Percentiles rank a stretch among this genome's conserved stretches.
Conservation (phyloP, 2,797 vertebrate species). For the Neomorphus geoffroyi region DNA sequence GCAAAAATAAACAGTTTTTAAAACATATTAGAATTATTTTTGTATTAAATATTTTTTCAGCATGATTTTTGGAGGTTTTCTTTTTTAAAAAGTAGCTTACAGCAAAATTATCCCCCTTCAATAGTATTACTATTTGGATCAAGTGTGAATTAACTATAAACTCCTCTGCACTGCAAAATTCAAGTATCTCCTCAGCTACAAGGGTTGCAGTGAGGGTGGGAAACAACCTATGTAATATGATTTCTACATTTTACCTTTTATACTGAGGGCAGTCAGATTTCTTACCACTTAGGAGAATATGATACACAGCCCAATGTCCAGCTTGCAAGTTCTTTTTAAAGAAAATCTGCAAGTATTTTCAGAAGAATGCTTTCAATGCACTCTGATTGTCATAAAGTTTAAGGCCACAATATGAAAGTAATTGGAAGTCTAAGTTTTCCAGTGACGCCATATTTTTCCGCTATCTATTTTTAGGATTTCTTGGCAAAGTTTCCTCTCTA, state of each 20-base stretch:
- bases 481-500: background rate
- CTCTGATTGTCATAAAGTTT: background rate
- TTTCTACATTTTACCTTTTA: background rate
- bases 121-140: background rate
- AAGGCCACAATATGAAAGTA: background rate
- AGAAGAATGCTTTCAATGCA: background rate
- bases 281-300: background rate
- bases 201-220: background rate
- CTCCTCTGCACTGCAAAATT: background rate
- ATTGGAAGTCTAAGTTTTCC: background rate
- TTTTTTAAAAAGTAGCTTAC: background rate
- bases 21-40: background rate
- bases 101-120: background rate
- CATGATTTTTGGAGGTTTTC: background rate
- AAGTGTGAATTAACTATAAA: background rate
- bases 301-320: background rate
- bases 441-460: background rate
- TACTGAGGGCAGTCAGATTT: background rate
- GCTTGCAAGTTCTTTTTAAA: background rate
- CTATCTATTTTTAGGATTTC: background rate
- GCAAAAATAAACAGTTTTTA: background rate
- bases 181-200: background rate
- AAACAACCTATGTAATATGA: background rate
- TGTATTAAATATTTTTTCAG: background rate
- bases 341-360: background rate